Conservation (phyloP, 2,113 vertebrate genomes). For the Cheirogaleus medius region DNA sequence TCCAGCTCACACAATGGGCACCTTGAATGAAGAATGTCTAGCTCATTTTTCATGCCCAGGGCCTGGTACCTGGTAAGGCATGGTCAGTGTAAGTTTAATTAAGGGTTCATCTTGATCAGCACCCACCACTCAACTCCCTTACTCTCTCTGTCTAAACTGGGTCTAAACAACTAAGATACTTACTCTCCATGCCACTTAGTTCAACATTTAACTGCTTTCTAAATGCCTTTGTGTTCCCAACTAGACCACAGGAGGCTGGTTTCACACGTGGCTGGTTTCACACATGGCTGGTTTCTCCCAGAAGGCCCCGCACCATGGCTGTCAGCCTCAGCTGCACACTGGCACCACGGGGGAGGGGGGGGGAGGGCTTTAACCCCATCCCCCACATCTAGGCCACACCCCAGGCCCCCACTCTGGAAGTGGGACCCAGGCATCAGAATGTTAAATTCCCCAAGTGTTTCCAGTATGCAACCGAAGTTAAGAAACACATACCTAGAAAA, state of each 20-base stretch:
- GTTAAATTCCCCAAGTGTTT: background rate
- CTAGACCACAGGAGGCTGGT: background rate
- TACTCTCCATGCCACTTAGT: background rate
- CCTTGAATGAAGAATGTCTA: background rate
- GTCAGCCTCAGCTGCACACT: background rate
- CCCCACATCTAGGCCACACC: background rate
- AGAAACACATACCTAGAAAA: background rate
- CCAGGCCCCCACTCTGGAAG: background rate
- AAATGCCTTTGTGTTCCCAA: background rate
- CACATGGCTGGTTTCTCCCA: background rate
- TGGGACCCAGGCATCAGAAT: background rate
- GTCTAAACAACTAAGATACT: background rate
- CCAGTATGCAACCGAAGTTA: background rate
- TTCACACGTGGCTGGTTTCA: fast-evolving
- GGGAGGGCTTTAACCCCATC: no score
- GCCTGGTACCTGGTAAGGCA: fast-evolving
- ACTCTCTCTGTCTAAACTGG: background rate
- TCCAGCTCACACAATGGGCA: background rate
- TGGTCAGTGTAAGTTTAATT: background rate
- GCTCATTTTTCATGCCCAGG: background rate
- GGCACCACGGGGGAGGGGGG: background rate
- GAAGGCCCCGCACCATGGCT: background rate
- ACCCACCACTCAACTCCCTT: background rate
- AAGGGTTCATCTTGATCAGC: background rate
- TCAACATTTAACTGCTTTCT: background rate